A percentile compares a stretch with the other conserved stretches of the same genome.
Evolutionary conservation across 92 coral and sea anemone genomes (phyloP).

Genomic region (Phenganax marumi): DNA sequence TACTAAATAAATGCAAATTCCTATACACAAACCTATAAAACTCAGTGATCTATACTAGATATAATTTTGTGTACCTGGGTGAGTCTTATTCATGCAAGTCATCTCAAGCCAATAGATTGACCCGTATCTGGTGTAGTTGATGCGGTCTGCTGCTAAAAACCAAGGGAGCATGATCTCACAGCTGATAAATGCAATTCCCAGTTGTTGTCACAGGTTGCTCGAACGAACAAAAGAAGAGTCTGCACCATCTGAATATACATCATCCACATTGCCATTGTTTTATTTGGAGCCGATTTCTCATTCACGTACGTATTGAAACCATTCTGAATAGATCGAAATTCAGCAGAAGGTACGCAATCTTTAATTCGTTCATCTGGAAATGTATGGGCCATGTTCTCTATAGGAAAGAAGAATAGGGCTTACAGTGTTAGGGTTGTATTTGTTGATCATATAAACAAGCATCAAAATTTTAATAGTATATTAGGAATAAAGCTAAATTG

Average conservation of each 20-base stretch:
- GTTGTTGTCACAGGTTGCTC: constrained; percentile 6
- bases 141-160: neutral
- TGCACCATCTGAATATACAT: constrained; percentile 2
- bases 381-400: constrained; percentile 7
- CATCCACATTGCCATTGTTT: constrained; percentile 10
- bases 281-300: neutral
- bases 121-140: constrained; percentile 10
- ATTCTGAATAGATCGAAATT: neutral
- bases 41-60: too few relatives aligned
- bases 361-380: neutral
- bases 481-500: too few relatives aligned
- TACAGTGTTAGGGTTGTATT: too few relatives aligned
- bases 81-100: neutral
- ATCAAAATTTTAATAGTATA: too few relatives aligned
- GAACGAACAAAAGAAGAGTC: constrained; percentile 7
- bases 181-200: constrained; percentile 11
- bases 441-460: too few relatives aligned
- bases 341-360: neutral
- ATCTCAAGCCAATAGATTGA: constrained; percentile 7
- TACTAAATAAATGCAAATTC: too few relatives aligned
- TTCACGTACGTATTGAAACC: neutral
- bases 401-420: neutral
- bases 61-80: constrained; percentile 1
- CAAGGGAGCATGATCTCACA: neutral
- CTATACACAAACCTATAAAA: too few relatives aligned